Evolutionary conservation across 2,888 invertebrate genomes (phyloP), one percentile per base, ranked within the genome.

Genomic region (Agrilus cyanescens): DNA sequence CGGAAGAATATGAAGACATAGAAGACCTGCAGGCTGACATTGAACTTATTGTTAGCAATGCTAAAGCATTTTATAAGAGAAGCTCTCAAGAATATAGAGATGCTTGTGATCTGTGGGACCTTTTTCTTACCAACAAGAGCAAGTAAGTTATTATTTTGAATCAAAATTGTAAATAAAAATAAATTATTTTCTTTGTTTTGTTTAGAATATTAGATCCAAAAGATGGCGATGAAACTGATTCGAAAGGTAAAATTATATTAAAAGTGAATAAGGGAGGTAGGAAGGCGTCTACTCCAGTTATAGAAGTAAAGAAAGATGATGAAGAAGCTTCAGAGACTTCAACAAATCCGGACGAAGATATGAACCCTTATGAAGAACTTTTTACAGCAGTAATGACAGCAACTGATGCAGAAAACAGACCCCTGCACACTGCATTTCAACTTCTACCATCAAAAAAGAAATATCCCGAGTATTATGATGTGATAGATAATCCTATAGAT

Each of bases 391-490:
- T 85, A 25, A 90, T 96, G 82, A 81, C 84, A 39, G 89, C 91
- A 1, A 83, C 82, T 12, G 85, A 89, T 61, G 73, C 76, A 29
- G 86, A 86, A 47, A 83, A 82, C 32, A 76, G 95, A n/a, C 76
- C 83, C 0, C 71, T 97, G 4, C 85, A 91, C 61, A 75, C 81
- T 3, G 85, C 83, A 51, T 97, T 97, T 65, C 88, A 93, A 61
- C 74, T 96, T 43, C 72, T 97, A 39, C 96, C 96, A 1, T 89
- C 91, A 0, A 88, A 85, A 64, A 85, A 87, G 68, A 78, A 85
- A 47, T 96, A 95, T 66, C 96, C 97, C 0, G 88, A 93, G 57
- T 98, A 98, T 69, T 97, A 88, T 64, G 86, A 85, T 53, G 82
- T 95, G 0, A 95, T 96, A 43, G 87, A 91, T 46, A 81, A 82